Percentiles rank a stretch among this genome's conserved stretches.
Conservation (phyloP, 2,888 invertebrate species). For the Bembecia ichneumoniformis region DNA sequence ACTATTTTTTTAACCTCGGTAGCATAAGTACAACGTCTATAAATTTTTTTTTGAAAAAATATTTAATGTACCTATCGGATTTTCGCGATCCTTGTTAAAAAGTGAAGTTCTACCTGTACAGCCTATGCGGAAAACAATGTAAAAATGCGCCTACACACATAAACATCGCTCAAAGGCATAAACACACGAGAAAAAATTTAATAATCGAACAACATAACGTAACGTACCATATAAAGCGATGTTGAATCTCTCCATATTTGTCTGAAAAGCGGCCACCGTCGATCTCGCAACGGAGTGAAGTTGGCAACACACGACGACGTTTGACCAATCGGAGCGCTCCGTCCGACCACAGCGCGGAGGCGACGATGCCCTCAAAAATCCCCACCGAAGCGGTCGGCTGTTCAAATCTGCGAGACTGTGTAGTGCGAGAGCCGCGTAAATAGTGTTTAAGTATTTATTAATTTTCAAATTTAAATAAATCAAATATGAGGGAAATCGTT, state of each 20-base stretch:
- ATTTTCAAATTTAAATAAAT: constrained; percentile 31
- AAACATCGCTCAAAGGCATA: not conserved
- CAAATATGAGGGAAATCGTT: constrained; percentile 86
- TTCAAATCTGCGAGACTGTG: constrained; percentile 60
- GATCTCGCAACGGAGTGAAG: constrained; percentile 33
- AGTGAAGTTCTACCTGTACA: too few species aligned
- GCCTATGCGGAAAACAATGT: too few species aligned
- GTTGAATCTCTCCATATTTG: constrained; percentile 35
- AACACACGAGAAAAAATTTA: not conserved
- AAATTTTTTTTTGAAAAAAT: too few species aligned
- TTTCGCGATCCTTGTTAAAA: too few species aligned
- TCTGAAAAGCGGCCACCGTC: constrained; percentile 21
- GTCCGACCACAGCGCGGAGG: constrained; percentile 50
- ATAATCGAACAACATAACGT: not conserved
- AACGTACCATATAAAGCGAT: constrained; percentile 7
- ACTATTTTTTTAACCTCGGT: too few species aligned
- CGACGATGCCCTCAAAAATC: constrained; percentile 62
- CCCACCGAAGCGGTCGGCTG: constrained; percentile 38
- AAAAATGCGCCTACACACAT: too few species aligned
- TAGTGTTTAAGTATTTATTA: constrained; percentile 60
- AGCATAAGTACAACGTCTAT: too few species aligned
- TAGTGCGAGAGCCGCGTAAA: constrained; percentile 53
- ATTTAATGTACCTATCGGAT: too few species aligned
- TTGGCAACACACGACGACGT: constrained; percentile 25
- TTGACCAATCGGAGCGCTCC: constrained; percentile 42